phyloP scores from a whole-genome alignment of 2,113 vertebrate species.

The Hyaena hyaena region DNA sequence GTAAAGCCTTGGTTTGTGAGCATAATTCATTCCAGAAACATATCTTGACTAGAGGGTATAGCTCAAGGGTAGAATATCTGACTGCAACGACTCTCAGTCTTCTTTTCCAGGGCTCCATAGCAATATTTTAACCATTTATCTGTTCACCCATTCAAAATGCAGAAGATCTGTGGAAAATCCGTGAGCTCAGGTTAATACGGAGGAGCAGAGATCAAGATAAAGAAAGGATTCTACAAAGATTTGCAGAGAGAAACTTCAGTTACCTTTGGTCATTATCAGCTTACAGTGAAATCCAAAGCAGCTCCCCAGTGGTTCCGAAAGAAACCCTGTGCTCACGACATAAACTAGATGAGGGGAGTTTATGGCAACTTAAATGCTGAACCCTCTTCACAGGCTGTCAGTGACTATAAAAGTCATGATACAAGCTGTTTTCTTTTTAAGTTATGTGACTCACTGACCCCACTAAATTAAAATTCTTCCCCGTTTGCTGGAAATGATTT shows the following conservation, averaged over 20 bases:
- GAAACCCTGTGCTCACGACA: not conserved
- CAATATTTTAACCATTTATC: not conserved
- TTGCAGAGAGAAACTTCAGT: not conserved
- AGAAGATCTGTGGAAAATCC: not conserved
- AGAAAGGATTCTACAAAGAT: not conserved
- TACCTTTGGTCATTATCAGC: not conserved
- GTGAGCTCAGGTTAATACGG: not conserved
- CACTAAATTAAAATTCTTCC: constrained; percentile 51
- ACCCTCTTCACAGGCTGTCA: not conserved
- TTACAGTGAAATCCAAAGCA: not conserved
- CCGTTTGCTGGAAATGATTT: constrained; percentile 41
- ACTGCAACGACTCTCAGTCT: not conserved
- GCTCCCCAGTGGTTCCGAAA: not conserved
- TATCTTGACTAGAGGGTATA: not conserved
- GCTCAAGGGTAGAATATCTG: not conserved
- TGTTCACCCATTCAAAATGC: not conserved
- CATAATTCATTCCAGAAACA: too few relatives aligned
- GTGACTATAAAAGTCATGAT: not conserved
- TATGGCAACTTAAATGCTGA: not conserved
- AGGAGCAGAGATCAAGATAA: not conserved
- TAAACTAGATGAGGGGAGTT: not conserved
- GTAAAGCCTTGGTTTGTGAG: too few relatives aligned
- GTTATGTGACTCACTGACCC: not conserved
- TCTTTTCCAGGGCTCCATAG: not conserved
- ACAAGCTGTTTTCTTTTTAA: not conserved